A percentile compares a stretch with the other conserved stretches of the same genome.
These are phyloP conservation scores for Griposia aprilina DNA, from an alignment of 2,888 invertebrate species.

Conservation along the genomic window DNA sequence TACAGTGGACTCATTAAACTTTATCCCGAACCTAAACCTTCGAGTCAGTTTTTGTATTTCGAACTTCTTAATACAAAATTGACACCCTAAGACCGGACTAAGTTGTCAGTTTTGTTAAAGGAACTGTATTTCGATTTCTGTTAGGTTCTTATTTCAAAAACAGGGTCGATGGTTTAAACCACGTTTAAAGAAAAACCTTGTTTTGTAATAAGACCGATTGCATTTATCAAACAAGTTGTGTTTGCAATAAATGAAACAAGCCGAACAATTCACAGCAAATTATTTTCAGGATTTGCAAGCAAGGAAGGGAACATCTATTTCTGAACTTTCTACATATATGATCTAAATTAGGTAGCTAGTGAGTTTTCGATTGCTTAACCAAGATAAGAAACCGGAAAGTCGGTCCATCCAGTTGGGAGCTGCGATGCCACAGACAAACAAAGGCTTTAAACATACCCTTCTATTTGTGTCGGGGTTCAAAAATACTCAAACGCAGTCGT, in stretches of 20 bases:
- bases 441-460: background rate
- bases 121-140: no score
- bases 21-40: no score
- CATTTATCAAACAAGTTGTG: background rate
- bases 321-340: no score
- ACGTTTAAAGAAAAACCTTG: no score
- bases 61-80: no score
- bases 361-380: background rate
- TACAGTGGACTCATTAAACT: background rate
- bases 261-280: background rate
- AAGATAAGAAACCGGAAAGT: background rate
- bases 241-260: background rate
- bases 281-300: background rate
- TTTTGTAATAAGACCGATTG: background rate
- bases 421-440: background rate
- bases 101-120: no score
- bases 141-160: no score
- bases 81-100: no score
- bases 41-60: no score
- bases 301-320: background rate
- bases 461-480: background rate
- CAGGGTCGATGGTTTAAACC: no score
- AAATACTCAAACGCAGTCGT: conserved; percentile 1
- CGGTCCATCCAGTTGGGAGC: background rate
- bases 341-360: background rate